phyloP scores from a whole-genome alignment of 2,797 vertebrate genomes.

The Pseudomugil gertrudae region DNA sequence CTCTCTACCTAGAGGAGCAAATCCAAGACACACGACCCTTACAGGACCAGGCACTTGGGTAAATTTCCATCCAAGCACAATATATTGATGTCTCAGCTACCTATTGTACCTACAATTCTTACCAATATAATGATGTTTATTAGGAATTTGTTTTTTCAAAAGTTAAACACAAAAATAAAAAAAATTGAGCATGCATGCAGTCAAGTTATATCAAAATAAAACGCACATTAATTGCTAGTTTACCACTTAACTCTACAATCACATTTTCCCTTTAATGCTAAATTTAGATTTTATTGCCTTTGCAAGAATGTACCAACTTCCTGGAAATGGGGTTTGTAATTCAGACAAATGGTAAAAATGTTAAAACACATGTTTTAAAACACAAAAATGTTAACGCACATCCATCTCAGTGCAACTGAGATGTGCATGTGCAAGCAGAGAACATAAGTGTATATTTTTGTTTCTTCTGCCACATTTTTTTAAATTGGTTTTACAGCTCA shows the following conservation, averaged over 20 bases:
- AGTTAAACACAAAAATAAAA: background rate
- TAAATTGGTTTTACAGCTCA: background rate
- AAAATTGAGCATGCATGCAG: background rate
- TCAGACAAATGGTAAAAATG: background rate
- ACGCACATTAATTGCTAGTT: background rate
- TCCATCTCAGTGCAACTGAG: no score
- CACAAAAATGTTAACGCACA: no score
- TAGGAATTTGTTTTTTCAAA: background rate
- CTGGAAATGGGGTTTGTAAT: background rate
- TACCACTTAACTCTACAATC: no score
- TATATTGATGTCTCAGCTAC: background rate
- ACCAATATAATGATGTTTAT: background rate
- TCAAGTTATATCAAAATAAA: background rate
- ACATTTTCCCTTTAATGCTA: background rate
- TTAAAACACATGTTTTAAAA: no score
- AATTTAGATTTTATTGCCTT: background rate
- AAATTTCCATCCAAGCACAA: background rate
- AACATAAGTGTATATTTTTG: background rate
- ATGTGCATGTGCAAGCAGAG: no score
- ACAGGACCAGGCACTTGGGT: constrained; percentile 64
- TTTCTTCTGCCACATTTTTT: background rate
- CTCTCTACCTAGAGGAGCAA: constrained; percentile 63
- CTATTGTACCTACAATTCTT: background rate
- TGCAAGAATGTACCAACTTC: background rate
- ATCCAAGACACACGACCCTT: constrained; percentile 51